Evolutionary conservation across 2,888 invertebrate genomes (phyloP).

Genomic region (Unio delphinus): DNA sequence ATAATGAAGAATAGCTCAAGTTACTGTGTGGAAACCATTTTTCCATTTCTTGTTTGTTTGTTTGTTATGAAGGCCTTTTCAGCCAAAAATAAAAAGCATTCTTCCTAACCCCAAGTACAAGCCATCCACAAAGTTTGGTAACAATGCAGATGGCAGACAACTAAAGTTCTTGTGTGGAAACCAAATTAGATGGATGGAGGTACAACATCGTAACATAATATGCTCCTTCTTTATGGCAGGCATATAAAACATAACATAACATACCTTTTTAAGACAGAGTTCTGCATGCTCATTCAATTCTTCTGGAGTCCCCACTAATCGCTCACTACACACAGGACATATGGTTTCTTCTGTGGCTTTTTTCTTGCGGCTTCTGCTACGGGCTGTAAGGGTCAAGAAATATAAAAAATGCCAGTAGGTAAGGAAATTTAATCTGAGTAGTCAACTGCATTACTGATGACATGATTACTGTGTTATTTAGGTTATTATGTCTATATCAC

Average conservation of each 20-base stretch:
- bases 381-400: conserved; percentile 40
- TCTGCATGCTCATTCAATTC: conserved; percentile 83
- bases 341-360: conserved; percentile 77
- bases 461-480: background rate
- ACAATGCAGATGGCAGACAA: too few species aligned
- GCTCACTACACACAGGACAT: conserved; percentile 88
- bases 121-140: too few species aligned
- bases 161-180: too few species aligned
- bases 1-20: too few species aligned
- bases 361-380: conserved; percentile 79
- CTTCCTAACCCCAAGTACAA: too few species aligned
- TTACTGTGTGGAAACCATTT: too few species aligned
- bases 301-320: conserved; percentile 77
- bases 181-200: too few species aligned
- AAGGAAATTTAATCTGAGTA: background rate
- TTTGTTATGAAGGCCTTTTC: too few species aligned
- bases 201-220: too few species aligned
- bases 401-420: conserved; percentile 3
- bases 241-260: background rate
- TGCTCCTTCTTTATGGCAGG: too few species aligned
- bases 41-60: too few species aligned
- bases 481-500: background rate
- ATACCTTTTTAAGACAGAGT: conserved; percentile 76
- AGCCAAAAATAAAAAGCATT: too few species aligned
- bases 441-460: background rate